Percentiles rank a stretch among this genome's conserved stretches.
These are phyloP conservation scores for Chelon auratus DNA, from an alignment of 2,797 vertebrate genomes.

Conservation along the genomic window DNA sequence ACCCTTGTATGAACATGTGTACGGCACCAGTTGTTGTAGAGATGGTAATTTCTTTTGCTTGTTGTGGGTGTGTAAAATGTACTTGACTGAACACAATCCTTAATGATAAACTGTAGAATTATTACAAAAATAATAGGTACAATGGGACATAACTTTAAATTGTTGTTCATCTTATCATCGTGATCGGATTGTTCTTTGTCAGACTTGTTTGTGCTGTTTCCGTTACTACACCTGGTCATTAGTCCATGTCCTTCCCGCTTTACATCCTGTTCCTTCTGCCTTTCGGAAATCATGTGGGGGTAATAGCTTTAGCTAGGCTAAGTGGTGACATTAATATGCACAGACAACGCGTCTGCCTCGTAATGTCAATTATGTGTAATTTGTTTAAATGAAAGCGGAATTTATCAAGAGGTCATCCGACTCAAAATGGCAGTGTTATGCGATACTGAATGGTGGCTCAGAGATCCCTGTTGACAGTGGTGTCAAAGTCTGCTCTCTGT, in stretches of 20 bases:
- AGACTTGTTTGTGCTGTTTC: conserved; percentile 43
- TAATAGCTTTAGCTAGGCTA: conserved; percentile 18
- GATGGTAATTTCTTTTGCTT: neutral
- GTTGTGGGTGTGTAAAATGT: neutral
- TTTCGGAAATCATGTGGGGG: conserved; percentile 22
- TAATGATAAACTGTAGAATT: neutral
- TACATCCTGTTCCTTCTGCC: conserved; percentile 48
- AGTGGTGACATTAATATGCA: conserved; percentile 3
- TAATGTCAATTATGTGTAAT: neutral
- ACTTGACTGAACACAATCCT: neutral
- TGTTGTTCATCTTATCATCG: conserved; percentile 13
- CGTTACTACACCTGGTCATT: conserved; percentile 42
- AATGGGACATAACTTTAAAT: neutral
- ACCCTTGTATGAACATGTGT: neutral
- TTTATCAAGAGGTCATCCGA: neutral
- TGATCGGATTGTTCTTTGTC: conserved; percentile 10
- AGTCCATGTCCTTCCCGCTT: conserved; percentile 52
- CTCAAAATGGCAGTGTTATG: conserved; percentile 32
- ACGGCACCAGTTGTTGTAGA: neutral
- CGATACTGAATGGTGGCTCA: conserved; percentile 19
- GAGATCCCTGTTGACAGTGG: conserved; percentile 22
- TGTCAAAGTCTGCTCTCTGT: conserved; percentile 55
- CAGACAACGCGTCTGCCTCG: neutral
- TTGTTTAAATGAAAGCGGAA: conserved; percentile 2
- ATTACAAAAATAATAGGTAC: no score